Percentiles rank a stretch among this genome's conserved stretches.
Evolutionary conservation across 2,888 invertebrate species (phyloP).

Genomic region (Watsonalla cultraria): DNA sequence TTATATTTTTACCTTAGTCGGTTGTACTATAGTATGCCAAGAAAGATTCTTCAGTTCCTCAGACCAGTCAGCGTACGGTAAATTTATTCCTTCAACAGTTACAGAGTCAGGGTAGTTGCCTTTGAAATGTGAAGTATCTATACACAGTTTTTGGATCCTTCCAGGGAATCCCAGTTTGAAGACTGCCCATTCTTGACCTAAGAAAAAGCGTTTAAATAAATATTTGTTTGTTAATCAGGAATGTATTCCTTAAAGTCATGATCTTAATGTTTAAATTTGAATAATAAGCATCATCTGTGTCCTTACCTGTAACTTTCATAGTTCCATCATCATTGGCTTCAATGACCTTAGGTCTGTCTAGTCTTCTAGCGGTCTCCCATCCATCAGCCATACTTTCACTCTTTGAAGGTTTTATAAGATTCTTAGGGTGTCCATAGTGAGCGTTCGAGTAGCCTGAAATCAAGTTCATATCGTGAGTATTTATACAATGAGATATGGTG

Average conservation of each 20-base stretch:
- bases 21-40: slow-evolving; percentile 72
- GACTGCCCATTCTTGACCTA: slow-evolving; percentile 81
- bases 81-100: slow-evolving; percentile 72
- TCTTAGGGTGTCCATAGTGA: slow-evolving; percentile 81
- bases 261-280: background rate
- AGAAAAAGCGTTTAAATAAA: slow-evolving; percentile 10
- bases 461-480: background rate
- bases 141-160: slow-evolving; percentile 64
- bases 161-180: slow-evolving; percentile 79
- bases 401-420: slow-evolving; percentile 75
- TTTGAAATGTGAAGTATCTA: slow-evolving; percentile 81
- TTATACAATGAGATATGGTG: background rate
- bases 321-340: slow-evolving; percentile 75
- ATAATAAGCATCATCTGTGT: background rate
- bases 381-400: slow-evolving; percentile 80
- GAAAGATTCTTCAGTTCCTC: slow-evolving; percentile 2
- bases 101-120: slow-evolving; percentile 82
- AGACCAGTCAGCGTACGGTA: slow-evolving; percentile 44
- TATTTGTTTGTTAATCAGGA: background rate
- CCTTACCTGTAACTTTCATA: slow-evolving; percentile 71
- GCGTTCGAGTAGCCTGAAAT: slow-evolving; percentile 77
- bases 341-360: slow-evolving; percentile 79
- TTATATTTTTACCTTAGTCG: slow-evolving; percentile 65
- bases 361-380: slow-evolving; percentile 82
- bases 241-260: background rate